Percentiles rank a stretch among this genome's conserved stretches.
Conservation (phyloP, 2,888 invertebrate genomes). For the Linyphia triangularis region DNA sequence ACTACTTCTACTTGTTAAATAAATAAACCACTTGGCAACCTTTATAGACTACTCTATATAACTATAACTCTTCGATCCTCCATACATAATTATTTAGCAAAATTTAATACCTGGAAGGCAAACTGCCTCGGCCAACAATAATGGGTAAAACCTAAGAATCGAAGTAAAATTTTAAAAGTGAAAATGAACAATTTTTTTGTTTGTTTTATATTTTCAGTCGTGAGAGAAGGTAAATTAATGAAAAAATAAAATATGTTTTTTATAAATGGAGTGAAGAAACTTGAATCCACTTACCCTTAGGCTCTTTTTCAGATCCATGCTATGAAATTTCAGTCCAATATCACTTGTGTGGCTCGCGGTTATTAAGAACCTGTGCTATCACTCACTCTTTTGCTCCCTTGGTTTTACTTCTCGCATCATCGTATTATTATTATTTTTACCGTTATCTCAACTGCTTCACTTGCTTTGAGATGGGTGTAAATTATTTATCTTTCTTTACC, state of each 20-base stretch:
- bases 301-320: constrained; percentile 3
- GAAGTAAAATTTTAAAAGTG: constrained; percentile 13
- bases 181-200: constrained; percentile 22
- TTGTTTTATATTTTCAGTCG: constrained; percentile 32
- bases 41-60: no score
- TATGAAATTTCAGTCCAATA: constrained; percentile 41
- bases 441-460: constrained; percentile 45
- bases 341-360: constrained; percentile 24
- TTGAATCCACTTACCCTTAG: constrained; percentile 18
- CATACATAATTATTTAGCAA: not conserved
- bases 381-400: constrained; percentile 23
- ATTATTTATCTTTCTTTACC: constrained; percentile 54
- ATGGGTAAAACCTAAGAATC: constrained; percentile 30
- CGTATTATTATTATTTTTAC: constrained; percentile 40
- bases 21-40: no score
- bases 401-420: constrained; percentile 34
- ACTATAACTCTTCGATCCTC: not conserved
- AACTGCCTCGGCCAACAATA: constrained; percentile 5
- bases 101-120: not conserved
- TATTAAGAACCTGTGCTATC: constrained; percentile 43
- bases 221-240: constrained; percentile 1
- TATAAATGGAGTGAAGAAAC: constrained; percentile 25
- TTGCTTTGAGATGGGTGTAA: constrained; percentile 51
- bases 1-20: no score
- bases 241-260: constrained; percentile 25